Evolutionary conservation across 2,113 vertebrate species (phyloP).

Genomic region (Onychostoma macrolepis): DNA sequence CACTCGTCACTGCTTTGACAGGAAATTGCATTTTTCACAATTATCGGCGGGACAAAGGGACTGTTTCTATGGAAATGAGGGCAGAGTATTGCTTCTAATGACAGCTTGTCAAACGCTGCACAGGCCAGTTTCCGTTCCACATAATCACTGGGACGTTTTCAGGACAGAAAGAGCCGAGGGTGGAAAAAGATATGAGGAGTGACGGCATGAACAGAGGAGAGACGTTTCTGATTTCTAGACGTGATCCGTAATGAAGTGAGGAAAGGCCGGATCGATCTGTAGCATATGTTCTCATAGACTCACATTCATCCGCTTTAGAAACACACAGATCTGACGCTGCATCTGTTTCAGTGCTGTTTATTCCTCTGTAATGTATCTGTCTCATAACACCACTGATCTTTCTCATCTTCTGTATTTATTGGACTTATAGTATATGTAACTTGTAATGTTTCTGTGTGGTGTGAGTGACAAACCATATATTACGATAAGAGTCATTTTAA

Average conservation of each 20-base stretch:
- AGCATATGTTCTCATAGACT: background rate
- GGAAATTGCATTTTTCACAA: conserved; percentile 68
- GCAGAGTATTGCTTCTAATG: conserved; percentile 65
- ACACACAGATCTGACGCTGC: background rate
- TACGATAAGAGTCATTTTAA: background rate
- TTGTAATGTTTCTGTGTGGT: background rate
- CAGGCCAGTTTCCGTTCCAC: conserved; percentile 53
- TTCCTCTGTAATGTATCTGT: background rate
- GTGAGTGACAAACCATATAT: background rate
- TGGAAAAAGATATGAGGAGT: conserved; percentile 56
- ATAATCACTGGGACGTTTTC: conserved; percentile 70
- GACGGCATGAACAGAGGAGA: conserved; percentile 65
- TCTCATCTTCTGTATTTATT: background rate
- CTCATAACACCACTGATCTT: background rate
- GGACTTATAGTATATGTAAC: background rate
- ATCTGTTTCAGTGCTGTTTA: background rate
- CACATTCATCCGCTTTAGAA: background rate
- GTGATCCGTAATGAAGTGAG: conserved; percentile 65
- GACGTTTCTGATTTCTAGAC: conserved; percentile 68
- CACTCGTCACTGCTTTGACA: conserved; percentile 69
- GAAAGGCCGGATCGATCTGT: conserved; percentile 63
- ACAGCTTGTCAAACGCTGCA: conserved; percentile 60
- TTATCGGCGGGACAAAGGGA: conserved; percentile 62
- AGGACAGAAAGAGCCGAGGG: conserved; percentile 67
- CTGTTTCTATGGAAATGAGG: conserved; percentile 64